Percentiles rank a stretch among this genome's conserved stretches.
phyloP scores from a whole-genome alignment of 37 sponge, comb jelly and placozoan species.

The Ephydatia muelleri region DNA sequence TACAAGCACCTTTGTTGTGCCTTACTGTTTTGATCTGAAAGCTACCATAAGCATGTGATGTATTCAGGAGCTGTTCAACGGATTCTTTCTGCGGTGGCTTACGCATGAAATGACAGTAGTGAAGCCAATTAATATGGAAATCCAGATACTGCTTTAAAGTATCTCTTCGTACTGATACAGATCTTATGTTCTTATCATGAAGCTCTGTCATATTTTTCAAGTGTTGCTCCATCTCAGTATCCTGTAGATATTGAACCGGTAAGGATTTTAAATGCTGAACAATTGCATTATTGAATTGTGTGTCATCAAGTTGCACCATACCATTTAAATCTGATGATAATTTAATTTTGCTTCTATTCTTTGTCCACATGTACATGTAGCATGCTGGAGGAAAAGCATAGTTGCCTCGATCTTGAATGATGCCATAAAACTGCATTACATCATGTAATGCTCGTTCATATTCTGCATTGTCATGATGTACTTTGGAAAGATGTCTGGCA shows the following conservation, averaged over 20 bases:
- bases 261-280: background rate
- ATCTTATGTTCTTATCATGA: background rate
- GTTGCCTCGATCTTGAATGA: background rate
- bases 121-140: background rate
- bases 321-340: background rate
- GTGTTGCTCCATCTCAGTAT: background rate
- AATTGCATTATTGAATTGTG: background rate
- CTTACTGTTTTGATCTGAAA: background rate
- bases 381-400: background rate
- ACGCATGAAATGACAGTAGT: background rate
- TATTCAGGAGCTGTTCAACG: background rate
- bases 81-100: background rate
- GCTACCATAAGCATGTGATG: background rate
- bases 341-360: background rate
- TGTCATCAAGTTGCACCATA: background rate
- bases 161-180: too few relatives aligned
- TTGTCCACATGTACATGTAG: background rate
- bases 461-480: background rate
- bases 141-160: background rate
- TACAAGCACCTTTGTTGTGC: background rate
- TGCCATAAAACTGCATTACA: background rate
- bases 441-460: background rate
- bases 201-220: background rate
- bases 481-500: background rate
- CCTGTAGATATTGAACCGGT: background rate